Conservation (phyloP, 64 coral and sea anemone species). For the Pocillopora verrucosa region DNA sequence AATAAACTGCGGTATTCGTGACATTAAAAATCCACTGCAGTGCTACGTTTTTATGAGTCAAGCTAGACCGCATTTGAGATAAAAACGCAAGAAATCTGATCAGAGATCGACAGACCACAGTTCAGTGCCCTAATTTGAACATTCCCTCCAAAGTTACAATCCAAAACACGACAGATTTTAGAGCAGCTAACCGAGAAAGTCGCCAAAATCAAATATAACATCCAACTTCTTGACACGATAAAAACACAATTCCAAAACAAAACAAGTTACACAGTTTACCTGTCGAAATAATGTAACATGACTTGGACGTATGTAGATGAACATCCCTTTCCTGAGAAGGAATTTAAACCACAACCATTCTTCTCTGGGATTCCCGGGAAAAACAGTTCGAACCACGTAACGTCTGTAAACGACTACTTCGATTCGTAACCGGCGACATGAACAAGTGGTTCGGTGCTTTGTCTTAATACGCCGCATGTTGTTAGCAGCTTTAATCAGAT, state of each 20-base stretch:
- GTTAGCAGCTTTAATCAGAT: neutral
- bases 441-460: neutral
- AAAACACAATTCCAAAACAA: neutral
- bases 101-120: slow-evolving; percentile 34
- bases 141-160: neutral
- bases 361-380: slow-evolving; percentile 73
- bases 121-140: neutral
- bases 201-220: neutral
- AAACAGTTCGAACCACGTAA: slow-evolving; percentile 64
- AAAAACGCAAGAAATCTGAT: slow-evolving; percentile 16
- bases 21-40: neutral
- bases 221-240: neutral
- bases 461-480: slow-evolving; percentile 21
- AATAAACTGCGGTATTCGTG: neutral
- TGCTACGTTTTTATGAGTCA: neutral
- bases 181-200: neutral
- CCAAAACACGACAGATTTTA: neutral
- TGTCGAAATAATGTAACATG: slow-evolving; percentile 63
- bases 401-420: slow-evolving; percentile 27
- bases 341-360: slow-evolving; percentile 96
- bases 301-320: slow-evolving; percentile 28
- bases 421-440: slow-evolving; percentile 13
- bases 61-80: neutral
- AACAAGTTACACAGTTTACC: slow-evolving; percentile 42
- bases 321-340: slow-evolving; percentile 87